phyloP scores from a whole-genome alignment of 2,797 vertebrate species.

The Coregonus suidteri region DNA sequence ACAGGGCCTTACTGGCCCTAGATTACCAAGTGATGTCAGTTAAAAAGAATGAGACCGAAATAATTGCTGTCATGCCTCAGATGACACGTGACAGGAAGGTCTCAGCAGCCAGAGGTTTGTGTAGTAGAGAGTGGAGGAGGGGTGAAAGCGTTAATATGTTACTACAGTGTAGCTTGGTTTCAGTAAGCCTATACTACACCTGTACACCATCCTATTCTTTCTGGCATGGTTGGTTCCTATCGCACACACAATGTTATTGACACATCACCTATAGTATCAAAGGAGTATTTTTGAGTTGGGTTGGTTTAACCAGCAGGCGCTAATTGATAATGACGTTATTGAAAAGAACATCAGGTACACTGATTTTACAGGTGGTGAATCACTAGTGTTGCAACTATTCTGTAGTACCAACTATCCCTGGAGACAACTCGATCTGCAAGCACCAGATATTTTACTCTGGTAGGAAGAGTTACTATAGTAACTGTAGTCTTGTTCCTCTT shows the following conservation, averaged over 20 bases:
- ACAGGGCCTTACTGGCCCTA: conserved; percentile 24
- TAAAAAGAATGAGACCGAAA: conserved; percentile 30
- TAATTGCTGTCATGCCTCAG: conserved; percentile 16
- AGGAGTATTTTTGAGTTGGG: neutral
- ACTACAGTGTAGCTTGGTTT: neutral
- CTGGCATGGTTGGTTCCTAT: no score
- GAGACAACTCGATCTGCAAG: neutral
- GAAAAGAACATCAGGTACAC: neutral
- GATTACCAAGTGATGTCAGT: conserved; percentile 37
- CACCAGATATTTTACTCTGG: neutral
- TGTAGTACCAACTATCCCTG: neutral
- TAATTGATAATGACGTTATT: neutral
- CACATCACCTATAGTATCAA: neutral
- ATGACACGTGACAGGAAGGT: conserved; percentile 16
- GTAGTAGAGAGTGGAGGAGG: neutral
- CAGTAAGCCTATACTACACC: neutral
- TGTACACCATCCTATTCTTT: neutral
- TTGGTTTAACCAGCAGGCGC: neutral
- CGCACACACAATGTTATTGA: neutral
- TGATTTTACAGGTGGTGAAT: neutral
- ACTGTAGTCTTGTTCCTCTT: neutral
- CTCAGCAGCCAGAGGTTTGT: neutral
- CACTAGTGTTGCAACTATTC: neutral
- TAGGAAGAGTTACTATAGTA: neutral
- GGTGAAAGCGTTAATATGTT: neutral